Conservation (phyloP, 2,888 invertebrate species). For the Melinaea marsaeus region DNA sequence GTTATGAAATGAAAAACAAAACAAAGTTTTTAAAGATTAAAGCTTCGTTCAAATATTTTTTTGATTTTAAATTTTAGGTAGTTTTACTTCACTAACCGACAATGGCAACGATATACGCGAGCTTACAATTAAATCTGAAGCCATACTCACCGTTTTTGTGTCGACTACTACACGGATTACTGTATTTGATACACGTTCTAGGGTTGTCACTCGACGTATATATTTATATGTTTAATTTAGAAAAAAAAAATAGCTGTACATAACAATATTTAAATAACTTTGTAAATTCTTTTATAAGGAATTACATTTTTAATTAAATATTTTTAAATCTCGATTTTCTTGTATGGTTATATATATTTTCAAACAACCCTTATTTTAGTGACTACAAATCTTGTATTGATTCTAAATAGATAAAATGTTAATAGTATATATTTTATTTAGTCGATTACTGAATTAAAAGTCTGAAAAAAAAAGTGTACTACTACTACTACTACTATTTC, state of each 20-base stretch:
- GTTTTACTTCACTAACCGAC: constrained; percentile 11
- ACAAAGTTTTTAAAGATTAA: neutral
- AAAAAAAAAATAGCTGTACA: neutral
- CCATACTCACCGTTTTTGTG: constrained; percentile 28
- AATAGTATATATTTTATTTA: too few relatives aligned
- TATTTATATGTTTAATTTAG: neutral
- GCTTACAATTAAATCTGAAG: constrained; percentile 33
- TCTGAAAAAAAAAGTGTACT: too few relatives aligned
- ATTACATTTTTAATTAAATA: too few relatives aligned
- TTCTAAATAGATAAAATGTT: too few relatives aligned
- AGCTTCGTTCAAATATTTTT: constrained; percentile 1
- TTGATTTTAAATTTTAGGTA: constrained; percentile 3
- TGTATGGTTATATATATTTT: too few relatives aligned
- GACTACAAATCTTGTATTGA: too few relatives aligned
- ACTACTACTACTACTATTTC: too few relatives aligned
- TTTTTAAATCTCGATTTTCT: too few relatives aligned
- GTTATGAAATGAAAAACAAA: neutral
- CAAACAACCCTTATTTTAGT: too few relatives aligned
- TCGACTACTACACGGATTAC: constrained; percentile 27
- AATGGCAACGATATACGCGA: constrained; percentile 21
- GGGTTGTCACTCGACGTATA: constrained; percentile 9
- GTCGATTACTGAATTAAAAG: too few relatives aligned
- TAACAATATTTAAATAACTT: neutral
- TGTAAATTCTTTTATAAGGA: neutral
- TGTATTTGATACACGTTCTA: constrained; percentile 22